A percentile compares a stretch with the other conserved stretches of the same genome.
phyloP scores from a whole-genome alignment of 2,888 invertebrate species.

The Spodoptera littoralis region DNA sequence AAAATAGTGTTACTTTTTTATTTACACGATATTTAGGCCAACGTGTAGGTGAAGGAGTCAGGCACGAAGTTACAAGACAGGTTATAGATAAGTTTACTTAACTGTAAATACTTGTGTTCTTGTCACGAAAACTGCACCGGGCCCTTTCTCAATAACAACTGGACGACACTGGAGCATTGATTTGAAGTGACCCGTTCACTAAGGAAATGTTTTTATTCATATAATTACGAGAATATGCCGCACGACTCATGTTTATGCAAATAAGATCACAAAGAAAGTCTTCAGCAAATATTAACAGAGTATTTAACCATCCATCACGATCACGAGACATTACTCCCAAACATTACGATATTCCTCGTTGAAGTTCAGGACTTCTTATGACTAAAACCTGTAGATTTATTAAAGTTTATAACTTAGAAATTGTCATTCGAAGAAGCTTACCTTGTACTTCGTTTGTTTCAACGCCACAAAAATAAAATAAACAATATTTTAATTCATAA shows the following conservation, averaged over 20 bases:
- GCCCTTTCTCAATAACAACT: conserved; percentile 21
- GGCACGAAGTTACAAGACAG: conserved; percentile 47
- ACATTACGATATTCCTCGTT: conserved; percentile 26
- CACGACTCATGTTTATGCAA: neutral
- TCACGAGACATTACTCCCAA: conserved; percentile 16
- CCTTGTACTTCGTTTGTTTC: conserved; percentile 64
- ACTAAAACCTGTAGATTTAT: conserved; percentile 14
- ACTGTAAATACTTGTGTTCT: conserved; percentile 42
- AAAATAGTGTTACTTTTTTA: neutral
- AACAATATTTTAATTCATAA: conserved; percentile 70
- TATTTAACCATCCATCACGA: neutral
- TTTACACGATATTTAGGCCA: conserved; percentile 35
- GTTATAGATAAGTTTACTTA: conserved; percentile 55
- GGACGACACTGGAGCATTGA: conserved; percentile 17
- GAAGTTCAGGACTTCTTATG: conserved; percentile 18
- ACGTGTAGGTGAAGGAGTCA: conserved; percentile 34
- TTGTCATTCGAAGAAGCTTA: conserved; percentile 57
- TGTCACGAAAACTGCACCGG: conserved; percentile 16
- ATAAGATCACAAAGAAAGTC: neutral
- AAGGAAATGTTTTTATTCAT: conserved; percentile 8
- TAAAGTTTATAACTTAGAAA: conserved; percentile 27
- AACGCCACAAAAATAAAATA: conserved; percentile 51
- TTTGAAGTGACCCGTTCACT: conserved; percentile 15
- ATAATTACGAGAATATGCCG: conserved; percentile 9
- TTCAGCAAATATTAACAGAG: conserved; percentile 7